Evolutionary conservation across 2,797 vertebrate genomes (phyloP), one percentile per base, ranked within the genome.

Genomic region (Arctocebus calabarensis): DNA sequence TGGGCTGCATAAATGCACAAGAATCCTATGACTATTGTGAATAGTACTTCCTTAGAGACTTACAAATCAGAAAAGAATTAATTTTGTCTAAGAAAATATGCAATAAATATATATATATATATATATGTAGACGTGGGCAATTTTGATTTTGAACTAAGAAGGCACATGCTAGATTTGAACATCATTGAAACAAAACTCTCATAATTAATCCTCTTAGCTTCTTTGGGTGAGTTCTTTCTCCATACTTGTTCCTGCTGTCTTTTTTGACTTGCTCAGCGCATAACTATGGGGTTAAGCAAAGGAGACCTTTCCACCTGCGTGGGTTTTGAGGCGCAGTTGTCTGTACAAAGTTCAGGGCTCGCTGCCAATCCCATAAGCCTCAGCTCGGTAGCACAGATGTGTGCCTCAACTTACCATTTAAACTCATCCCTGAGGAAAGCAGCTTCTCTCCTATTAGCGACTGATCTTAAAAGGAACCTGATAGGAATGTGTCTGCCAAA

Each of bases 391-490:
- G 78, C 91, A 11, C 34, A 96, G 96, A 70, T 43, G 68, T 91
- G 84, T 92, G 83, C 94, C 95, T 95, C 91, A 71, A 73, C 82
- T 95, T 92, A 88, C 96, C 43, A 3, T 37, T 66, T 91, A 84
- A 95, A 34, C 94, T 77, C 70, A 0, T 0, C 59, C 66, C 84
- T 40, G 23, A 3, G 34, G 29, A 90, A 92, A 74, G 74, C 79
- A 70, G 77, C 82, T 89, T 92, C 84, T 90, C 92, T 87, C 84
- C 74, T 40, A 77, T 95, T 90, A 96, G 97, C 68, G 61, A 91
- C 84, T 96, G 95, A 95, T 96, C 95, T 94, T 25, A 1, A 96
- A 84, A 94, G 83, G 94, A 90, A 90, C 95, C 96, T 97, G 97
- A 96, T 83, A 74, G 11, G 20, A 86, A 86, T 57, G n/a, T 68